Percentiles rank a stretch among this genome's conserved stretches.
Evolutionary conservation across 2,797 vertebrate genomes (phyloP).

Genomic region (Anniella stebbinsi): DNA sequence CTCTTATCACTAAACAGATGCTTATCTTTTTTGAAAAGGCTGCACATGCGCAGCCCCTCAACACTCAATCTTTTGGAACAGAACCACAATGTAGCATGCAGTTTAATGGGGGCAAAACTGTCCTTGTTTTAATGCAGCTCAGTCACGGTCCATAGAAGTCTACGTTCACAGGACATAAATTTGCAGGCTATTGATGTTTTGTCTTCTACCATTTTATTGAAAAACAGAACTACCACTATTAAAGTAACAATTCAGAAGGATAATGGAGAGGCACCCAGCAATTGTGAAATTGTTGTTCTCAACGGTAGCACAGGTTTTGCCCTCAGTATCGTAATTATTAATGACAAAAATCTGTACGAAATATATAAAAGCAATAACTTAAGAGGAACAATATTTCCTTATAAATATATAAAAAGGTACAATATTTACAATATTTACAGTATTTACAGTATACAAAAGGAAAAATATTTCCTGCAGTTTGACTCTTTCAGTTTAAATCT

Average conservation of each 20-base stretch:
- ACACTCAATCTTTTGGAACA: background rate
- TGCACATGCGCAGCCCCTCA: no score
- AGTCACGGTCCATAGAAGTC: background rate
- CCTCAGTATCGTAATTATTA: background rate
- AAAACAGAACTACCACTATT: background rate
- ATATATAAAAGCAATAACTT: constrained; percentile 36
- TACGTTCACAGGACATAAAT: background rate
- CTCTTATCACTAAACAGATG: no score
- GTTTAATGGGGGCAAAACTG: background rate
- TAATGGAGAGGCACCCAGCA: constrained; percentile 43
- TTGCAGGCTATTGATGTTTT: background rate
- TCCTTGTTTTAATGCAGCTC: background rate
- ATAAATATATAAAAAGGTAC: no score
- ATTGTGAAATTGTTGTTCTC: constrained; percentile 62
- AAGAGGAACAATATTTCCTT: constrained; percentile 25
- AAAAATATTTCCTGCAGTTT: background rate
- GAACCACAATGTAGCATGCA: background rate
- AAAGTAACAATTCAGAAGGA: background rate
- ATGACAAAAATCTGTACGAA: constrained; percentile 40
- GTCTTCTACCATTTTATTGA: background rate
- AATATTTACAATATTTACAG: background rate
- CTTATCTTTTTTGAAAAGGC: background rate
- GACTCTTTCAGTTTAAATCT: background rate
- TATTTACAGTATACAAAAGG: constrained; percentile 12
- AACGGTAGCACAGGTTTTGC: constrained; percentile 58